phyloP scores from a whole-genome alignment of 92 coral and sea anemone genomes.

The Palythoa grandiflora region DNA sequence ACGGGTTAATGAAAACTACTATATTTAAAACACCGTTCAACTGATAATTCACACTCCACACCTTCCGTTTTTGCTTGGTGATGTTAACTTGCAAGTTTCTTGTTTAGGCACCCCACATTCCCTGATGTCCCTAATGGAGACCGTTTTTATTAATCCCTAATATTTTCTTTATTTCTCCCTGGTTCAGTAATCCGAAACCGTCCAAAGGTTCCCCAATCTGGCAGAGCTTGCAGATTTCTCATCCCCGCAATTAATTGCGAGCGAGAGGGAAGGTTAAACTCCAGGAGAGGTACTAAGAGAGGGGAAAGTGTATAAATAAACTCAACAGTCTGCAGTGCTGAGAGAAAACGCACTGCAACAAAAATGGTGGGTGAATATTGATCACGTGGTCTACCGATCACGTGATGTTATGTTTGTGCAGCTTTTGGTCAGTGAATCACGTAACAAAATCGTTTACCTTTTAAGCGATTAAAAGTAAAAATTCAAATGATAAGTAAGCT shows the following conservation, averaged over 20 bases:
- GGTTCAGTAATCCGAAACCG: slow-evolving; percentile 49
- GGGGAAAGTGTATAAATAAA: slow-evolving; percentile 15
- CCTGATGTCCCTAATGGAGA: neutral
- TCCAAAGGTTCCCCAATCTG: slow-evolving; percentile 51
- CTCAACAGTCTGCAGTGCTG: slow-evolving; percentile 29
- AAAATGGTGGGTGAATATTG: slow-evolving; percentile 42
- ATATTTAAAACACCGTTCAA: too few relatives aligned
- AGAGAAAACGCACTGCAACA: slow-evolving; percentile 24
- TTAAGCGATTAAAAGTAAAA: neutral
- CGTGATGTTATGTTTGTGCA: slow-evolving; percentile 2
- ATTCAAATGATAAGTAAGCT: neutral
- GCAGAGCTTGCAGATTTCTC: slow-evolving; percentile 54
- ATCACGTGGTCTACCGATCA: neutral
- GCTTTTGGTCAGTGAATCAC: neutral
- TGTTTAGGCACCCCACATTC: neutral
- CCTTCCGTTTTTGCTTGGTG: neutral
- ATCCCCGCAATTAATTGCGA: slow-evolving; percentile 50
- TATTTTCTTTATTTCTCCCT: slow-evolving; percentile 30
- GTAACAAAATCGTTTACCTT: slow-evolving; percentile 4
- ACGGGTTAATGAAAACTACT: too few relatives aligned
- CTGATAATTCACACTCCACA: too few relatives aligned
- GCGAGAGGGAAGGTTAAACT: neutral
- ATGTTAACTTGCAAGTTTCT: neutral
- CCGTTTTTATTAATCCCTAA: neutral
- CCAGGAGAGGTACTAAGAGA: slow-evolving; percentile 3